Conservation (phyloP, 2,113 vertebrate species). For the Pogonocichla stellata region DNA sequence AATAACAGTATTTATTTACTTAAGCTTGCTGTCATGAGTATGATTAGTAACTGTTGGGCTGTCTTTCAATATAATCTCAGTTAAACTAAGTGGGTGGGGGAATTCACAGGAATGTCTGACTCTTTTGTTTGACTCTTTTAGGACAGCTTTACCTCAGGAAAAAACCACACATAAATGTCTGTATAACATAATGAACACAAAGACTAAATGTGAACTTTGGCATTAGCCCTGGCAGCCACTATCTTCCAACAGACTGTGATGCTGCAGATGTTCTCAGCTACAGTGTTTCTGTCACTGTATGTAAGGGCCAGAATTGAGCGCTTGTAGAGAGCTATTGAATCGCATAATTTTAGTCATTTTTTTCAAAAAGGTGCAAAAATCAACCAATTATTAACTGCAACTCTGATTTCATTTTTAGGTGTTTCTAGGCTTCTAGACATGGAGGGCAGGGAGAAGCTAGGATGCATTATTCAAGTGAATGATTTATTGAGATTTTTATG, state of each 20-base stretch:
- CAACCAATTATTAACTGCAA: neutral
- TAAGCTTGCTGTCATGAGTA: neutral
- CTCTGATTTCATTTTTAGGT: neutral
- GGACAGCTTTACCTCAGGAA: neutral
- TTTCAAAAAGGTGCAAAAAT: neutral
- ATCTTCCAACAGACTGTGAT: neutral
- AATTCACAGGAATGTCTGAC: neutral
- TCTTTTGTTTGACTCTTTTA: neutral
- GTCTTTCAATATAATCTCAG: neutral
- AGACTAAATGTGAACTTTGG: neutral
- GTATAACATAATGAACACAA: neutral
- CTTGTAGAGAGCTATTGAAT: neutral
- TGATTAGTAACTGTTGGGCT: neutral
- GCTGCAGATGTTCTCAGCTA: neutral
- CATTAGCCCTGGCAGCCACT: neutral
- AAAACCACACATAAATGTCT: neutral
- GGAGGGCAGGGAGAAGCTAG: neutral
- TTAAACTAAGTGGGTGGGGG: accelerated
- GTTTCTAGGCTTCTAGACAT: neutral
- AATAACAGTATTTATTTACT: neutral
- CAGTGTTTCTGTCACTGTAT: neutral
- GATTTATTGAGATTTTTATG: neutral
- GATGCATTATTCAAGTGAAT: neutral
- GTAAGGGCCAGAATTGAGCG: neutral
- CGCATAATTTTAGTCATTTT: neutral